Evolutionary conservation across 2,888 invertebrate genomes (phyloP).

Genomic region (Cantharis flavilabris): DNA sequence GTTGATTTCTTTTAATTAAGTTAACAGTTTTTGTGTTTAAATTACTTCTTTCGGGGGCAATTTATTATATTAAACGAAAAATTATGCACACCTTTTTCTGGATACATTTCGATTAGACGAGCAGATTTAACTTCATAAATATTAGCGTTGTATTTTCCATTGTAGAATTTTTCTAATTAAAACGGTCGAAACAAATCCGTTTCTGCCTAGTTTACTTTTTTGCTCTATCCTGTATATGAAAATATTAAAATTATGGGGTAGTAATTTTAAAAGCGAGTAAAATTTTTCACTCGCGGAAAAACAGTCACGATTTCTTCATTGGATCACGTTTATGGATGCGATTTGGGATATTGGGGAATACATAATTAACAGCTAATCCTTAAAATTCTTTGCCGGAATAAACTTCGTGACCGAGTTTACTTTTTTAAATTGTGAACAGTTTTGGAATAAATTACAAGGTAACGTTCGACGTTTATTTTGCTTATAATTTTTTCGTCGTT

Average conservation of each 20-base stretch:
- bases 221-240: background rate
- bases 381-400: background rate
- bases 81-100: background rate
- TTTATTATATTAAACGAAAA: background rate
- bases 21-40: background rate
- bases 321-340: constrained; percentile 3
- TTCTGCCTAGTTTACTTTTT: background rate
- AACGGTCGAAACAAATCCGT: background rate
- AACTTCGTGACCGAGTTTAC: background rate
- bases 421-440: background rate
- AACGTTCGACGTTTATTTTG: background rate
- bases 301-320: constrained; percentile 2
- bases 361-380: constrained; percentile 2
- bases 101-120: background rate
- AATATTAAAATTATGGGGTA: background rate
- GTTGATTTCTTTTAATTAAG: background rate
- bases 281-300: background rate
- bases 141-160: background rate
- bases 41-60: background rate
- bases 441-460: background rate
- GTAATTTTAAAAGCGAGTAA: background rate
- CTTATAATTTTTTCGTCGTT: background rate
- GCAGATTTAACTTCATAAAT: background rate
- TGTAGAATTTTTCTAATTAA: background rate
- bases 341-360: constrained; percentile 3